These are phyloP conservation scores for Acleris sparsana DNA, from an alignment of 2,888 invertebrate genomes.

Conservation along the genomic window DNA sequence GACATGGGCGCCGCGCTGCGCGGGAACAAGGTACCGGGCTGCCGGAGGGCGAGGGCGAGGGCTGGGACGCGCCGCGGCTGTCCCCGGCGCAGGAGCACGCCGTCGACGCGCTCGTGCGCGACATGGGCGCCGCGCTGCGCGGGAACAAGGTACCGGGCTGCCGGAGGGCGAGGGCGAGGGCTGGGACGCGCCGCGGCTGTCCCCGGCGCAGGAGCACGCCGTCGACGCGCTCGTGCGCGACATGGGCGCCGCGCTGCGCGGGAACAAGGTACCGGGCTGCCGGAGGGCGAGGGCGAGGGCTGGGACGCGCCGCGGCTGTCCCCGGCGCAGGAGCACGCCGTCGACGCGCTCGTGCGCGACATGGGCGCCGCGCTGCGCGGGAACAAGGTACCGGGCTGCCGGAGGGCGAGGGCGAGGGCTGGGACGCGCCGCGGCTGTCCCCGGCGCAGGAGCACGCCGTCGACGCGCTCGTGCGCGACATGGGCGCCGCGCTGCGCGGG, in stretches of 20 bases:
- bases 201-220: conserved; percentile 77
- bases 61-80: conserved; percentile 53
- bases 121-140: conserved; percentile 66
- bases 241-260: conserved; percentile 66
- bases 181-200: conserved; percentile 54
- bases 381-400: conserved; percentile 62
- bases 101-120: conserved; percentile 74
- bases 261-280: conserved; percentile 64
- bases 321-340: conserved; percentile 76
- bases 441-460: conserved; percentile 79
- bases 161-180: conserved; percentile 37
- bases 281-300: conserved; percentile 37
- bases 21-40: conserved; percentile 65
- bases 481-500: conserved; percentile 67
- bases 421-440: conserved; percentile 56
- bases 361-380: conserved; percentile 68
- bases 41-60: conserved; percentile 37
- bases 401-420: conserved; percentile 40
- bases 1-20: conserved; percentile 68
- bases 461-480: conserved; percentile 71
- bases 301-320: conserved; percentile 57
- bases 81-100: conserved; percentile 78
- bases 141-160: conserved; percentile 65
- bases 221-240: conserved; percentile 75
- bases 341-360: conserved; percentile 75